These are phyloP conservation scores for Odontamblyopus rebecca DNA, from an alignment of 2,797 vertebrate species.

Conservation along the genomic window DNA sequence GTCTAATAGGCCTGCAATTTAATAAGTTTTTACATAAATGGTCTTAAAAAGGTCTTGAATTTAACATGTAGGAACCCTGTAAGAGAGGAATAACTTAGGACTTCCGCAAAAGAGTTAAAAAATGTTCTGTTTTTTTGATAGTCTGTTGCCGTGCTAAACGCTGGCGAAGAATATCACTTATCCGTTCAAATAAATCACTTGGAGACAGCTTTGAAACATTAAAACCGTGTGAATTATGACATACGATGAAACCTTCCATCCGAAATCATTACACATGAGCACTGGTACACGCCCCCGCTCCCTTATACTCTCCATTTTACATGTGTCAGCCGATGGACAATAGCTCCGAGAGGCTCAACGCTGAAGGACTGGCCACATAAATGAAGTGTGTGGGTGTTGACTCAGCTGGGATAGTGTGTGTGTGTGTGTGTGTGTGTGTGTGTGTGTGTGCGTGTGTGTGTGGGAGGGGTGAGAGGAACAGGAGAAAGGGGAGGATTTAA, in stretches of 20 bases:
- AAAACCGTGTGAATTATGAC: not conserved
- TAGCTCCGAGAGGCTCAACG: constrained; percentile 36
- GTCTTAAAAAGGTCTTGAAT: too few species aligned
- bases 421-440: too few species aligned
- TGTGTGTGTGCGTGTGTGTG: too few species aligned
- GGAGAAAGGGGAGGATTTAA: constrained; percentile 24
- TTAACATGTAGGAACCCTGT: too few species aligned
- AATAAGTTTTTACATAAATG: too few species aligned
- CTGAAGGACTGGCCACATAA: constrained; percentile 13
- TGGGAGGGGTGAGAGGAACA: constrained; percentile 39
- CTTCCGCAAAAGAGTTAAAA: too few species aligned
- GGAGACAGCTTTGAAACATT: not conserved
- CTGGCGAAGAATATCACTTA: too few species aligned
- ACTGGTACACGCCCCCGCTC: too few species aligned
- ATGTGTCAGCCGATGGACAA: constrained; percentile 61
- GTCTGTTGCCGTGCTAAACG: too few species aligned
- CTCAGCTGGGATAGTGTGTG: constrained; percentile 69
- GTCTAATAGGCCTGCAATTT: too few species aligned
- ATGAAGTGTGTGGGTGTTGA: constrained; percentile 76
- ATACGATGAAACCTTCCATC: not conserved
- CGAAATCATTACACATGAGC: not conserved
- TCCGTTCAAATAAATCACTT: not conserved
- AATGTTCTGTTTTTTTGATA: too few species aligned
- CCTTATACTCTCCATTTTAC: constrained; percentile 38
- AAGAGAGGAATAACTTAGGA: too few species aligned